A percentile compares a stretch with the other conserved stretches of the same genome.
These are phyloP conservation scores for Drosophila colorata DNA, from an alignment of 2,888 invertebrate genomes.

Conservation along the genomic window DNA sequence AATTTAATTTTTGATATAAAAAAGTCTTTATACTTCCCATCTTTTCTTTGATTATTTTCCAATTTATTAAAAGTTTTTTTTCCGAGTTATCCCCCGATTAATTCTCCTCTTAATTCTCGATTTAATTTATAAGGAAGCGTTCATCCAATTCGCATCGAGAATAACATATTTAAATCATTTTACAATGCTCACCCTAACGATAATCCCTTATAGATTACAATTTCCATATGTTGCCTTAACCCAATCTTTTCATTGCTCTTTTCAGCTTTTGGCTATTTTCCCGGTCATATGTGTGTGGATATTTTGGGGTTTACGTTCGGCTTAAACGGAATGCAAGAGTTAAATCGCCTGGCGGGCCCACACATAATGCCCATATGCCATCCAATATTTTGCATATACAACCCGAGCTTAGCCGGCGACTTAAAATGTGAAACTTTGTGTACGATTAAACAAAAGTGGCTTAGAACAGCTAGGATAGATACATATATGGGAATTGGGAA, in stretches of 20 bases:
- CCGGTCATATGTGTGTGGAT: constrained; percentile 40
- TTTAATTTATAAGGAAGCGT: neutral
- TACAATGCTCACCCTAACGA: neutral
- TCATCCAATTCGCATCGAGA: no score
- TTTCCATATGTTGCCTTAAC: neutral
- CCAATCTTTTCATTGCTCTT: constrained; percentile 21
- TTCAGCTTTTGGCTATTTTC: constrained; percentile 11
- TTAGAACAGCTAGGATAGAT: no score
- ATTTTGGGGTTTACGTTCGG: constrained; percentile 68
- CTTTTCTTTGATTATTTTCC: neutral
- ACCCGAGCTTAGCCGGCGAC: constrained; percentile 39
- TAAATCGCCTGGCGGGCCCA: constrained; percentile 61
- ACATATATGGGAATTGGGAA: constrained; percentile 8
- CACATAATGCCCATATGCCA: constrained; percentile 42
- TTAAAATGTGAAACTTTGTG: constrained; percentile 47
- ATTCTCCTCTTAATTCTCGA: neutral
- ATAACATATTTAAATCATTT: no score
- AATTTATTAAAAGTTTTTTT: neutral
- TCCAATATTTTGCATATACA: constrained; percentile 67
- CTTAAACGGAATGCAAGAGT: constrained; percentile 65
- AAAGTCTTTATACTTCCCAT: no score
- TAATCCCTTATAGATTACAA: neutral
- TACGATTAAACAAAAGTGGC: constrained; percentile 32
- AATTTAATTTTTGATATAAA: no score
- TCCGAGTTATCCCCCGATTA: neutral